Evolutionary conservation across 64 coral and sea anemone genomes (phyloP), one percentile per base, ranked within the genome.

Genomic region (Astreopora myriophthalma): DNA sequence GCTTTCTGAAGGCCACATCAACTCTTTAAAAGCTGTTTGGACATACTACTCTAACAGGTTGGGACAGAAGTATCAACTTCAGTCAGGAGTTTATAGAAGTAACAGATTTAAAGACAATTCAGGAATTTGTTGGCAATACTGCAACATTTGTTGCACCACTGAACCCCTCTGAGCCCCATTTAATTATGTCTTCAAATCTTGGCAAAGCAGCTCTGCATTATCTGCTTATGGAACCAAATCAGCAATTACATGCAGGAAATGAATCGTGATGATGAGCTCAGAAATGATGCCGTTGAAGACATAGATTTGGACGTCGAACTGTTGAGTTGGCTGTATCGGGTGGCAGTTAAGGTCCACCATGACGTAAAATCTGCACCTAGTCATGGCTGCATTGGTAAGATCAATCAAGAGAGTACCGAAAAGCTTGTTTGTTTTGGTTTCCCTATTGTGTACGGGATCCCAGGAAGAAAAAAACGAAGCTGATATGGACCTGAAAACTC

Each of bases 331-430:
- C 79, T 90, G 73, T 90, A 57, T 90, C 69, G 93, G 28, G 93
- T 86, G 69, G 87, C 66, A 60, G 61, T 89, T 48, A 90, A 90
- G 87, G 87, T 95, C 85, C 87, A 95, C 42, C 93, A 95, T 76
- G 93, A 94, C 51, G 9, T 94, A 49, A 94, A 89, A 82, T 28
- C 52, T 38, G 37, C 67, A 38, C 92, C 92, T 83, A 55, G 10
- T 55, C 49, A 55, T 55, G 49, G 86, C 77, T 38, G 37, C 16
- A 55, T 94, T 84, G 92, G 86, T 58, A 67, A 48, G 48, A 94
- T 89, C 36, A 35, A 35, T 49, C 36, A 48, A 37, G 35, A 94
- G 85, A 89, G 36, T 95, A 26, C 88, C 88, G 49, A 73, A 90
- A 31, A 75, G 94, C 75, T 60, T 64, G 88, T 90, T 57, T 40